Conservation (phyloP, 2,888 invertebrate species). For the Apamea monoglypha region DNA sequence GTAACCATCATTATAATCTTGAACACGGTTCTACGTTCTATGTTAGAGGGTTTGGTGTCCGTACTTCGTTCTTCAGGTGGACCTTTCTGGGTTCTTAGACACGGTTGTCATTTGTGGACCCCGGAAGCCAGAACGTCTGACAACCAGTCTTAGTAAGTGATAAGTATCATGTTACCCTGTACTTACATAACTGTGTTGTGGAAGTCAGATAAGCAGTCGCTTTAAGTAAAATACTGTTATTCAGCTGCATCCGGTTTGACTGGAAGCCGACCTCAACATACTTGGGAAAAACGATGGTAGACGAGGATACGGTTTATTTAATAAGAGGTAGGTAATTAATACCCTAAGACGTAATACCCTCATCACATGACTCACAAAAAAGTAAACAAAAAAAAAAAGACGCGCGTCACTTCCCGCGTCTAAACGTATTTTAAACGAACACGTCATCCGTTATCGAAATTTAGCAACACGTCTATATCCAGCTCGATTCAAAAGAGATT, state of each 20-base stretch:
- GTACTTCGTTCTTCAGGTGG: too few relatives aligned
- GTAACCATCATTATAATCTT: background rate
- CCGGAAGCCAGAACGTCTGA: background rate
- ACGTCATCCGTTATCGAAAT: slow-evolving; percentile 65
- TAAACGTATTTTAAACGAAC: slow-evolving; percentile 54
- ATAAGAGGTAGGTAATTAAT: background rate
- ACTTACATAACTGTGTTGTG: too few relatives aligned
- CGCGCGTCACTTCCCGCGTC: slow-evolving; percentile 27
- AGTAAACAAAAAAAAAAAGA: slow-evolving; percentile 48
- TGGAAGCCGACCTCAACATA: background rate
- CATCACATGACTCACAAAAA: background rate
- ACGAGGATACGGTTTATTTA: background rate
- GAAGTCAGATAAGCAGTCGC: background rate
- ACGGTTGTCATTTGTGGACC: background rate
- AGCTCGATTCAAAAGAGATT: slow-evolving; percentile 76
- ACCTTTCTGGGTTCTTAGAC: too few relatives aligned
- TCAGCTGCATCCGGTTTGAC: background rate
- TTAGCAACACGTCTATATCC: slow-evolving; percentile 61
- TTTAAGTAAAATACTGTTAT: background rate
- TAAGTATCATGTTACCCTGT: background rate
- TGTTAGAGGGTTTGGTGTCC: too few relatives aligned
- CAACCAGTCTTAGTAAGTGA: background rate
- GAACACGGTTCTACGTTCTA: background rate
- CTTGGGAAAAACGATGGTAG: background rate
- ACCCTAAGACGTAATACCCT: background rate